Percentiles rank a stretch among this genome's conserved stretches.
These are phyloP conservation scores for Lanius ludovicianus DNA, from an alignment of 2,113 vertebrate species.

Conservation along the genomic window DNA sequence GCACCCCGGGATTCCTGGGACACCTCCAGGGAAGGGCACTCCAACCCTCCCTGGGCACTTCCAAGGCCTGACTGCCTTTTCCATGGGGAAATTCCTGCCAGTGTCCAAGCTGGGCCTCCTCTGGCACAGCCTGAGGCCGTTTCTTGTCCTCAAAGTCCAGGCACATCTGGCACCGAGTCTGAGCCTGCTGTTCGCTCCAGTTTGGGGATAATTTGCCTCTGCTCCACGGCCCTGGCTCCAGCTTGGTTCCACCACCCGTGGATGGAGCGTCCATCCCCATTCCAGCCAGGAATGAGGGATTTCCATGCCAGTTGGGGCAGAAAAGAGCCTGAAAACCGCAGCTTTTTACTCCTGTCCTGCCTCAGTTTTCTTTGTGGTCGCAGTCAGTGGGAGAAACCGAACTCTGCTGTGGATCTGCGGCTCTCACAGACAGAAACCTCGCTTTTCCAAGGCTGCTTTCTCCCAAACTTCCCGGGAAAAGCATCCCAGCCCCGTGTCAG, in stretches of 20 bases:
- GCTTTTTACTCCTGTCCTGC: not conserved
- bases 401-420: too few relatives aligned
- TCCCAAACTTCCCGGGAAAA: not conserved
- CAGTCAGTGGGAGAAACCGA: accelerated
- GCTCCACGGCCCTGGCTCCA: too few relatives aligned
- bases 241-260: accelerated
- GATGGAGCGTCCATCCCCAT: accelerated
- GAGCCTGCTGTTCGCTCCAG: not conserved
- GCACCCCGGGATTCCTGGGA: not conserved
- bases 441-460: not conserved
- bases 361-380: not conserved
- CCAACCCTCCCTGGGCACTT: not conserved
- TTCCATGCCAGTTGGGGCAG: not conserved
- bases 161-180: too few relatives aligned
- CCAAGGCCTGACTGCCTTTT: not conserved
- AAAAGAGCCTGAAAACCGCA: not conserved
- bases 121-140: not conserved
- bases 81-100: not conserved
- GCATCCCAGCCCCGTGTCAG: not conserved
- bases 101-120: not conserved
- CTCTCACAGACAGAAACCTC: not conserved
- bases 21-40: not conserved
- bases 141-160: not conserved
- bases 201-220: not conserved
- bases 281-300: not conserved